phyloP scores from a whole-genome alignment of 2,797 vertebrate genomes.

The Girardinus metallicus region DNA sequence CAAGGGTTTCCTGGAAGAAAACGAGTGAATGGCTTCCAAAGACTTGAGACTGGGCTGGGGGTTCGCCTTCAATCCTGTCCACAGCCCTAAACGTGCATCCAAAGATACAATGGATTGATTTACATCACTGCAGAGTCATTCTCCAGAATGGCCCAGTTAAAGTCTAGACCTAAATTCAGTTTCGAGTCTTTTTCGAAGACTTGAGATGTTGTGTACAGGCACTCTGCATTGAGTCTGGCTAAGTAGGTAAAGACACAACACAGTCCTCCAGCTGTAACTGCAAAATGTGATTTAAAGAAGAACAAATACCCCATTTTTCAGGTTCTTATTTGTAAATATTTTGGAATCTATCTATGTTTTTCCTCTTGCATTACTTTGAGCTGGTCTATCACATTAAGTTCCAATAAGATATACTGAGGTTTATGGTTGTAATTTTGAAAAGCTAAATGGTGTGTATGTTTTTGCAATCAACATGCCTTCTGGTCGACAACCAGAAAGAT shows the following conservation, averaged over 20 bases:
- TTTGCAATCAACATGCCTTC: neutral
- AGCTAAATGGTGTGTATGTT: neutral
- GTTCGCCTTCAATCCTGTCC: neutral
- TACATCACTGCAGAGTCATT: neutral
- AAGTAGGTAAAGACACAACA: neutral
- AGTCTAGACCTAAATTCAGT: neutral
- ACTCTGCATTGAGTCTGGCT: neutral
- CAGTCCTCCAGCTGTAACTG: too few relatives aligned
- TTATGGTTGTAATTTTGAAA: neutral
- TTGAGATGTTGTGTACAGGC: neutral
- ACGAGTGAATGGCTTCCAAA: neutral
- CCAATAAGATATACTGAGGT: neutral
- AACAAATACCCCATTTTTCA: neutral
- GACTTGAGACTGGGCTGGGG: neutral
- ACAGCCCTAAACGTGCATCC: neutral
- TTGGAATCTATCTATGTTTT: neutral
- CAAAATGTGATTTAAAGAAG: neutral
- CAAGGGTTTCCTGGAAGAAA: too few relatives aligned
- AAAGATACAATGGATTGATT: neutral
- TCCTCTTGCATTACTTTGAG: neutral
- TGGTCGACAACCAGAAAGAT: conserved; percentile 30
- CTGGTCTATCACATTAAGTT: neutral
- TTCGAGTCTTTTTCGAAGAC: neutral
- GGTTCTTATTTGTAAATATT: neutral
- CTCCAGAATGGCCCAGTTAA: neutral